Evolutionary conservation across 1,140 invertebrate genomes (phyloP).

Genomic region (Halyomorpha halys): DNA sequence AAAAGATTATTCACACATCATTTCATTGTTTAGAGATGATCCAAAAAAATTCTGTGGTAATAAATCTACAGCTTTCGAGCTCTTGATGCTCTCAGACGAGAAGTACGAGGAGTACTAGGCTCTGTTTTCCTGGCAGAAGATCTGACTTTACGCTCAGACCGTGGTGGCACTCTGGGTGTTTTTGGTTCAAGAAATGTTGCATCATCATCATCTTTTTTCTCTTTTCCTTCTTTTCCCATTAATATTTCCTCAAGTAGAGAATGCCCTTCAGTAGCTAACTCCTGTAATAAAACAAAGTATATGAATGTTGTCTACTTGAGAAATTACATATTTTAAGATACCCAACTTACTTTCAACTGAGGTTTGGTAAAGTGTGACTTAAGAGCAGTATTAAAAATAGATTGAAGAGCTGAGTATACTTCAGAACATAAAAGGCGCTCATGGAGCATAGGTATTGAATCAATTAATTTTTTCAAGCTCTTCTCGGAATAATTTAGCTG

Average conservation of each 20-base stretch:
- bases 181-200: not conserved
- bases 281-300: constrained; percentile 3
- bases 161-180: not conserved
- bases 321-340: no score
- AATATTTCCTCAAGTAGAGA: constrained; percentile 1
- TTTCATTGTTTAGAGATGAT: no score
- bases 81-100: not conserved
- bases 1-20: no score
- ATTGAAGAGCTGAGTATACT: constrained; percentile 15
- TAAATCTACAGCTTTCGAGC: no score
- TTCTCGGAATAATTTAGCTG: constrained; percentile 30
- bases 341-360: constrained; percentile 5
- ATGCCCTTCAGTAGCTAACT: constrained; percentile 10
- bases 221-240: constrained; percentile 1
- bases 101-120: not conserved
- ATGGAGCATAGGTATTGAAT: constrained; percentile 23
- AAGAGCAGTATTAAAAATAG: constrained; percentile 4
- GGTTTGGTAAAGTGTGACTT: constrained; percentile 23
- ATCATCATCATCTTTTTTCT: constrained; percentile 6
- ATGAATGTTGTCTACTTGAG: no score
- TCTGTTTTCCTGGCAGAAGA: not conserved
- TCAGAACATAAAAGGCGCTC: constrained; percentile 16
- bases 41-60: no score
- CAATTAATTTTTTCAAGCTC: constrained; percentile 30
- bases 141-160: not conserved